phyloP scores from a whole-genome alignment of 2,888 invertebrate species.

The Falcaria lacertinaria region DNA sequence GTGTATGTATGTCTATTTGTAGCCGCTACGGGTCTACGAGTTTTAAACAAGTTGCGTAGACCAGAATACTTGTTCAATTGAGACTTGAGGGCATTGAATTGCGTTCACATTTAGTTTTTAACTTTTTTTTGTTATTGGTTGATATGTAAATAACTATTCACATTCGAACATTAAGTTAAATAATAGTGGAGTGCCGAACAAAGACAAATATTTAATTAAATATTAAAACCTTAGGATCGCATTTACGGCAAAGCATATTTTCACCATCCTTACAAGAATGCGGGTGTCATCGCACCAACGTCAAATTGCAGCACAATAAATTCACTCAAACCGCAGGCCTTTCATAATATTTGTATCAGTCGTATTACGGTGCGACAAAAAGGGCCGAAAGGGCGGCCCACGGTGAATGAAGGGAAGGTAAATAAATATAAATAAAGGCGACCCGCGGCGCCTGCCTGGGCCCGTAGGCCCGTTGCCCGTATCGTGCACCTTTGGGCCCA shows the following conservation, averaged over 20 bases:
- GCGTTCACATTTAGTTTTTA: too few species aligned
- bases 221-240: conserved; percentile 3
- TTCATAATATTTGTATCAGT: conserved; percentile 79
- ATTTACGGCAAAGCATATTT: conserved; percentile 10
- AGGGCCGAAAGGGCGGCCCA: conserved; percentile 77
- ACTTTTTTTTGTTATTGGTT: too few species aligned
- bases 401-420: conserved; percentile 79
- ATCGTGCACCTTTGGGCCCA: conserved; percentile 17
- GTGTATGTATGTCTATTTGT: neutral
- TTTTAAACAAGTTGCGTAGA: conserved; percentile 2
- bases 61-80: neutral
- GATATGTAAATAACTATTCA: too few species aligned
- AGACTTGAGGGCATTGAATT: too few species aligned
- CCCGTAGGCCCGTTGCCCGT: conserved; percentile 27
- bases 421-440: conserved; percentile 78
- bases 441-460: conserved; percentile 63
- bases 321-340: conserved; percentile 74
- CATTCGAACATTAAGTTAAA: too few species aligned
- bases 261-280: conserved; percentile 31
- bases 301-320: conserved; percentile 74
- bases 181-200: too few species aligned
- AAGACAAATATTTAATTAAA: too few species aligned
- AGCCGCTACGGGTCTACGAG: conserved; percentile 2
- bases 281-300: conserved; percentile 52
- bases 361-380: conserved; percentile 70